phyloP scores from a whole-genome alignment of 2,113 vertebrate species.

The Tauraco erythrolophus region DNA sequence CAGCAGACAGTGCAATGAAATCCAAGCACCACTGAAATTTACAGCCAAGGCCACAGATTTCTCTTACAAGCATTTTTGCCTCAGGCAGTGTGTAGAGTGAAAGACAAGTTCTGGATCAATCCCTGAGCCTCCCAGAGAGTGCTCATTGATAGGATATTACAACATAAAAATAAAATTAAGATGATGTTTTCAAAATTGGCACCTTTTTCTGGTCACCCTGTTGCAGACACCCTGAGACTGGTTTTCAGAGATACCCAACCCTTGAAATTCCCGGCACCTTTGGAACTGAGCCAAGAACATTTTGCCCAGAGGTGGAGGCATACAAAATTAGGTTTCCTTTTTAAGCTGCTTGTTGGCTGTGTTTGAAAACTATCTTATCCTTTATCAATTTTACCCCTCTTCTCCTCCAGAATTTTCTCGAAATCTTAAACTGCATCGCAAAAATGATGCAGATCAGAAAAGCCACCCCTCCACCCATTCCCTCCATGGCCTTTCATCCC shows the following conservation, averaged over 20 bases:
- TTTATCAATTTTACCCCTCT: not conserved
- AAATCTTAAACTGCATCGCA: not conserved
- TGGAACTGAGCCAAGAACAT: not conserved
- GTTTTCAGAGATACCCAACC: not conserved
- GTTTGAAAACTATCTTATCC: slow-evolving; percentile 24
- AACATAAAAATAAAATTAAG: not conserved
- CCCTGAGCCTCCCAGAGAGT: not conserved
- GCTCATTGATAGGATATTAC: not conserved
- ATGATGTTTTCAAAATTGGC: not conserved
- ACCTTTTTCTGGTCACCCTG: not conserved
- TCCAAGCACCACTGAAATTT: fast-evolving
- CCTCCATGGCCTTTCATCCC: not conserved
- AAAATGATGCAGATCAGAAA: not conserved
- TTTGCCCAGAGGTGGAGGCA: not conserved
- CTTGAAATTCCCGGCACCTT: not conserved
- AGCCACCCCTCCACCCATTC: not conserved
- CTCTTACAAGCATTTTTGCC: not conserved
- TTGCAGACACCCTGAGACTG: not conserved
- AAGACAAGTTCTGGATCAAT: not conserved
- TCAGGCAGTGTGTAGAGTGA: not conserved
- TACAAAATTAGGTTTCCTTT: not conserved
- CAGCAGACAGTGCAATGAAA: fast-evolving
- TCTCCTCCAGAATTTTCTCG: not conserved
- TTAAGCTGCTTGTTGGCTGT: not conserved
- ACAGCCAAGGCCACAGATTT: not conserved